Evolutionary conservation across 2,888 invertebrate genomes (phyloP).

Genomic region (Idaea biselata): DNA sequence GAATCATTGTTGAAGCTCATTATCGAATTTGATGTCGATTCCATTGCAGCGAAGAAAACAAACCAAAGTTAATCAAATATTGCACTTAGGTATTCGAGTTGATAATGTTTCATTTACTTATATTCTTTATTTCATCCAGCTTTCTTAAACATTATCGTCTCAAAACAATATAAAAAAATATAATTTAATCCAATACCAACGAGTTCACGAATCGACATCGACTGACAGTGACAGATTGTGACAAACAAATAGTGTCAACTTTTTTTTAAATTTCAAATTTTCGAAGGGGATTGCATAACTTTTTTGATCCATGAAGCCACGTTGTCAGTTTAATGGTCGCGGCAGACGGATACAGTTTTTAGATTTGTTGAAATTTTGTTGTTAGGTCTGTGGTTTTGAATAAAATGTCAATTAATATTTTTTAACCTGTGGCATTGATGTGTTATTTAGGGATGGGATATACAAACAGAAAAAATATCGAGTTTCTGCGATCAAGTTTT

Average conservation of each 20-base stretch:
- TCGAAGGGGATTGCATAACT: no score
- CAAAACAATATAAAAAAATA: no score
- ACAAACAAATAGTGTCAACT: no score
- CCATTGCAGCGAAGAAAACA: constrained; percentile 42
- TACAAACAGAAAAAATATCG: neutral
- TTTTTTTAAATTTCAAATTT: no score
- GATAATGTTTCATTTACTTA: neutral
- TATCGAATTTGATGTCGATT: constrained; percentile 60
- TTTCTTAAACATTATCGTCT: neutral
- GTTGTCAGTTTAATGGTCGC: no score
- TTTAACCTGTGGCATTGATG: neutral
- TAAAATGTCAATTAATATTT: neutral
- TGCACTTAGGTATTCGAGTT: neutral
- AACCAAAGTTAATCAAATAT: neutral
- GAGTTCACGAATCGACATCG: no score
- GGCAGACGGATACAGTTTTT: no score
- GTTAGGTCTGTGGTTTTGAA: neutral
- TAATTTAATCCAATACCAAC: no score
- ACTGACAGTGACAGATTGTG: no score
- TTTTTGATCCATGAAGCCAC: no score
- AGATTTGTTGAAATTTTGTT: no score
- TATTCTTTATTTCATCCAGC: neutral
- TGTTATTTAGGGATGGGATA: neutral
- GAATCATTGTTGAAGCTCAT: constrained; percentile 75
- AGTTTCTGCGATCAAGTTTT: neutral